These are phyloP conservation scores for Pelvicachromis taeniatus DNA, from an alignment of 2,113 vertebrate genomes.

Conservation along the genomic window DNA sequence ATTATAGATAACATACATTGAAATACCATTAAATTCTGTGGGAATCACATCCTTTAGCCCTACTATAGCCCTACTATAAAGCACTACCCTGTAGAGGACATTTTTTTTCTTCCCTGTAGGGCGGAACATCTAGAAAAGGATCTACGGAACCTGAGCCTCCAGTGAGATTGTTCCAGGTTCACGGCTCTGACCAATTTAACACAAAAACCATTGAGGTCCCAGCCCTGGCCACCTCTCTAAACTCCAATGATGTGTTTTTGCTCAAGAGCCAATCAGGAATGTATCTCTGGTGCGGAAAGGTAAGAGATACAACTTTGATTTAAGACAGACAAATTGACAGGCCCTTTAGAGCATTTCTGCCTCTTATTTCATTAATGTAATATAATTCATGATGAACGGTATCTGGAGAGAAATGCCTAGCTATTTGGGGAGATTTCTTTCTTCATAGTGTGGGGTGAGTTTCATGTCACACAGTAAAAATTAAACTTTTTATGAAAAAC, in stretches of 20 bases:
- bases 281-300: constrained; percentile 89
- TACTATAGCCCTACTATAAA: not conserved
- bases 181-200: constrained; percentile 74
- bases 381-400: not conserved
- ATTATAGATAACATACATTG: not conserved
- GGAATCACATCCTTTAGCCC: not conserved
- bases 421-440: not conserved
- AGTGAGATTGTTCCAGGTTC: constrained; percentile 83
- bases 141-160: constrained; percentile 71
- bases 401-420: not conserved
- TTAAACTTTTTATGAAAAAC: no score
- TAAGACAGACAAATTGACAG: not conserved
- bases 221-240: constrained; percentile 76
- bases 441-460: not conserved
- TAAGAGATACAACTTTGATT: constrained; percentile 13
- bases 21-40: not conserved
- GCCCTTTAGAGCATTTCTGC: not conserved
- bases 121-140: constrained; percentile 82
- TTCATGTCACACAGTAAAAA: not conserved
- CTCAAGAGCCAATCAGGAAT: constrained; percentile 71
- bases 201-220: constrained; percentile 78
- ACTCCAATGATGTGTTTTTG: constrained; percentile 87
- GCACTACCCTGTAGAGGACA: not conserved
- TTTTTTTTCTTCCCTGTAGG: constrained; percentile 58
- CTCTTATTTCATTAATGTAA: not conserved